A percentile compares a stretch with the other conserved stretches of the same genome.
These are phyloP conservation scores for Bemisia tabaci DNA, from an alignment of 1,140 invertebrate species.

Conservation along the genomic window DNA sequence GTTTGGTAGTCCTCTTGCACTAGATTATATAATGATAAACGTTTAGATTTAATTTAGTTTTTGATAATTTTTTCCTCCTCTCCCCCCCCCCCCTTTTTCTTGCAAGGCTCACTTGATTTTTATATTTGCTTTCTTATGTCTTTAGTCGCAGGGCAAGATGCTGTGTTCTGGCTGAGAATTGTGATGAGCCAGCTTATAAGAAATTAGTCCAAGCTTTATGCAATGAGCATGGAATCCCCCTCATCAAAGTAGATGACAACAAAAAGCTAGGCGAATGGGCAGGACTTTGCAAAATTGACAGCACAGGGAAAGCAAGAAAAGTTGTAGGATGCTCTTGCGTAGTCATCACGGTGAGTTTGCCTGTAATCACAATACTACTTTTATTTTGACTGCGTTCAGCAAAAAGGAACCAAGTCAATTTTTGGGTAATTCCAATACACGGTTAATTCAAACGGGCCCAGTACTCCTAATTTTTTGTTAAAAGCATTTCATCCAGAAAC, in stretches of 20 bases:
- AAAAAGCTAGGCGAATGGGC: slow-evolving; percentile 99
- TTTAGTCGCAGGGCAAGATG: slow-evolving; percentile 81
- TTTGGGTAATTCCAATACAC: too few relatives aligned
- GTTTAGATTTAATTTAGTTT: too few relatives aligned
- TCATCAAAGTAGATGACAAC: slow-evolving; percentile 96
- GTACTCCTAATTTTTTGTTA: too few relatives aligned
- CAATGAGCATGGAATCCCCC: slow-evolving; percentile 92
- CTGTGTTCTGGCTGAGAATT: slow-evolving; percentile 94
- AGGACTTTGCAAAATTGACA: slow-evolving; percentile 98
- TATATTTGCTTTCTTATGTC: neutral
- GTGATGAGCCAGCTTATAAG: slow-evolving; percentile 94
- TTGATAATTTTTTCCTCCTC: slow-evolving; percentile 1
- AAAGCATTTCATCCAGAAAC: too few relatives aligned
- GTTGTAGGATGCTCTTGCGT: slow-evolving; percentile 97
- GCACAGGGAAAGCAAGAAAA: slow-evolving; percentile 95
- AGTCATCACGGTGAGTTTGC: slow-evolving; percentile 51
- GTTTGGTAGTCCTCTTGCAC: too few relatives aligned
- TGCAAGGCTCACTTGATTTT: neutral
- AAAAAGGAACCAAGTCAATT: too few relatives aligned
- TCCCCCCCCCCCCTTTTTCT: neutral
- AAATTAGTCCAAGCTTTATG: slow-evolving; percentile 97
- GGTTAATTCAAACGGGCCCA: too few relatives aligned
- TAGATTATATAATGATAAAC: too few relatives aligned
- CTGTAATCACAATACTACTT: too few relatives aligned
- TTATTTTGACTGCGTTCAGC: too few relatives aligned